These are phyloP conservation scores for Steinernema carpocapsae DNA, from an alignment of 2,888 invertebrate species.

Conservation along the genomic window DNA sequence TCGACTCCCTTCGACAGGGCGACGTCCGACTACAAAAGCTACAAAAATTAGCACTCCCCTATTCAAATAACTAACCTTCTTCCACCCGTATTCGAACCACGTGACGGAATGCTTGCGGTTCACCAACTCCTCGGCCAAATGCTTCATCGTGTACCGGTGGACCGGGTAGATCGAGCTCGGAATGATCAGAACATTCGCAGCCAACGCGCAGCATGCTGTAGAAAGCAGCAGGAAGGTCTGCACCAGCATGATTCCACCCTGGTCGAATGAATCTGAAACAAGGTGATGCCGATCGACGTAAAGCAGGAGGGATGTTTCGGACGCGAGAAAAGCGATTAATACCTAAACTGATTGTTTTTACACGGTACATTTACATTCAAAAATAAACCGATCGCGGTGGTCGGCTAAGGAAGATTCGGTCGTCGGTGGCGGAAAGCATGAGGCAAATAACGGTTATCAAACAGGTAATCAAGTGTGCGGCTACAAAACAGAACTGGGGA, in stretches of 20 bases:
- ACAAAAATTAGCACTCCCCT: neutral
- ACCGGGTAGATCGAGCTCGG: constrained; percentile 65
- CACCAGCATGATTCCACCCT: neutral
- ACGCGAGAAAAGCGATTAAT: neutral
- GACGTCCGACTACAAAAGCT: constrained; percentile 42
- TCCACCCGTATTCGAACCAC: constrained; percentile 67
- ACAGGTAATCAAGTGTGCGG: constrained; percentile 12
- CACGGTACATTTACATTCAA: neutral
- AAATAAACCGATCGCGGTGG: neutral
- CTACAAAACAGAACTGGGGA: constrained; percentile 9
- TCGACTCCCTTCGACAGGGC: constrained; percentile 47
- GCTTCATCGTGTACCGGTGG: constrained; percentile 61
- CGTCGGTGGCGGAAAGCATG: neutral
- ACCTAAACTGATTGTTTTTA: neutral
- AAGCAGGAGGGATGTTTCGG: neutral
- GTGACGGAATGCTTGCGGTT: constrained; percentile 61
- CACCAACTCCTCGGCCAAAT: constrained; percentile 65
- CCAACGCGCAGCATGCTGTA: neutral
- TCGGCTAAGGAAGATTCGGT: too few relatives aligned
- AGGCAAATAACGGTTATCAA: constrained; percentile 9
- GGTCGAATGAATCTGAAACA: neutral
- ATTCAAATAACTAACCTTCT: constrained; percentile 47
- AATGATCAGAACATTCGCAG: constrained; percentile 57
- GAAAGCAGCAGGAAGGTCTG: neutral
- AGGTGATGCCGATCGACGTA: neutral